A percentile compares a stretch with the other conserved stretches of the same genome.
Conservation (phyloP, 1,140 invertebrate genomes). For the Arion vulgaris region DNA sequence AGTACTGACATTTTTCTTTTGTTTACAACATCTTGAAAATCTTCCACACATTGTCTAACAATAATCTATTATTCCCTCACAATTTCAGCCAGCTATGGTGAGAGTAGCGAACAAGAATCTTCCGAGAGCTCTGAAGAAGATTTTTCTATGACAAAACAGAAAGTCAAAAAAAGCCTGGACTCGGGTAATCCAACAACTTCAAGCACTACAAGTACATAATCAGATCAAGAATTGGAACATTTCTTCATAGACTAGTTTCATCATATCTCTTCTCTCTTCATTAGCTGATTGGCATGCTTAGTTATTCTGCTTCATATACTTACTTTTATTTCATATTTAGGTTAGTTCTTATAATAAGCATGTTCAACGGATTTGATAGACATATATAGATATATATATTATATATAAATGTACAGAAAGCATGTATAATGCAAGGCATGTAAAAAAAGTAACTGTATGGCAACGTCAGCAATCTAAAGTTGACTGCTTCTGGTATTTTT, state of each 20-base stretch:
- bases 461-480: too few relatives aligned
- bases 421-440: not conserved
- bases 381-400: not conserved
- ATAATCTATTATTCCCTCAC: not conserved
- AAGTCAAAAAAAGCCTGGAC: conserved; percentile 52
- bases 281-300: not conserved
- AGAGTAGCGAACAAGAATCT: conserved; percentile 69
- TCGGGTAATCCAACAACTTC: conserved; percentile 50
- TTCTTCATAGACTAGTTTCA: conserved; percentile 16
- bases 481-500: too few relatives aligned
- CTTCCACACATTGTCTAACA: not conserved
- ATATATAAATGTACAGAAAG: not conserved
- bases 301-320: not conserved
- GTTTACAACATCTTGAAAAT: too few relatives aligned
- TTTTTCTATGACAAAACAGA: conserved; percentile 61
- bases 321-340: not conserved
- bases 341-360: not conserved
- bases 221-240: not conserved
- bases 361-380: not conserved
- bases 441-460: too few relatives aligned
- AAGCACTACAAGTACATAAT: conserved; percentile 23
- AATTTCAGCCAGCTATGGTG: conserved; percentile 61
- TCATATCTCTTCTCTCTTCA: not conserved
- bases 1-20: too few relatives aligned
- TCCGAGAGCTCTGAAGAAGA: conserved; percentile 69